Base-by-base conservation (phyloP, 2,113 vertebrate genomes). In the Strix uralensis region DNA sequence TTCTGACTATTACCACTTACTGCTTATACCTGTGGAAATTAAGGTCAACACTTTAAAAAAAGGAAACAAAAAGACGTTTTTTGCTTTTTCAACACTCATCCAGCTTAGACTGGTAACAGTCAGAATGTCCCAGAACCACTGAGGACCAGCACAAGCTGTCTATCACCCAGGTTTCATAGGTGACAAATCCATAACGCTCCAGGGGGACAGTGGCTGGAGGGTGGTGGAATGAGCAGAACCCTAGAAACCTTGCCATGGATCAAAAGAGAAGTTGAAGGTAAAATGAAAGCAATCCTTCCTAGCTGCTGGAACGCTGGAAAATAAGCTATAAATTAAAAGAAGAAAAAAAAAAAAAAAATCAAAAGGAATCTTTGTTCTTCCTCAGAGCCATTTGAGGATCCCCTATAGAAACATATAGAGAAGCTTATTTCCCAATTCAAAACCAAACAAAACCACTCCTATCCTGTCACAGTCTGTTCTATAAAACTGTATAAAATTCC, bases 1-100 rank as follows among this genome's bases (percentile, higher is more conserved):
- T 71, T 72, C 58, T n/a, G 22, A 65, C 8, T 51, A 51, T 30
- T 65, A 25, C 26, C 5, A 5, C 11, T 77, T 49, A 38, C 23
- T 54, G 42, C 15, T 81, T 70, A 66, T 6, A 52, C 15, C 8
- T 20, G 15, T 32, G 22, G 25, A 92, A 54, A 40, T 38, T 30
- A 83, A 84, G 19, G 9, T 42, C 49, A 25, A 42, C 10, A 36
- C 32, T 61, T 80, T 52, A 40, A 36, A 51, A 26, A 40, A 36
- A n/a, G 1, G 19, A 10, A 52, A 54, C 44, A 54, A n/a, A 15
- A 57, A 23, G 5, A 5, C 0, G 0, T 5, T 12, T 59, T 72
- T 62, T 25, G 4, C 5, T 47, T 69, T 73, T 66, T 42, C 55
- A 52, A 44, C 14, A 71, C 16, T 11, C 18, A 47, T 36, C 29